Evolutionary conservation across 2,113 vertebrate species (phyloP), one percentile per base, ranked within the genome.

Genomic region (Sigmodon hispidus): DNA sequence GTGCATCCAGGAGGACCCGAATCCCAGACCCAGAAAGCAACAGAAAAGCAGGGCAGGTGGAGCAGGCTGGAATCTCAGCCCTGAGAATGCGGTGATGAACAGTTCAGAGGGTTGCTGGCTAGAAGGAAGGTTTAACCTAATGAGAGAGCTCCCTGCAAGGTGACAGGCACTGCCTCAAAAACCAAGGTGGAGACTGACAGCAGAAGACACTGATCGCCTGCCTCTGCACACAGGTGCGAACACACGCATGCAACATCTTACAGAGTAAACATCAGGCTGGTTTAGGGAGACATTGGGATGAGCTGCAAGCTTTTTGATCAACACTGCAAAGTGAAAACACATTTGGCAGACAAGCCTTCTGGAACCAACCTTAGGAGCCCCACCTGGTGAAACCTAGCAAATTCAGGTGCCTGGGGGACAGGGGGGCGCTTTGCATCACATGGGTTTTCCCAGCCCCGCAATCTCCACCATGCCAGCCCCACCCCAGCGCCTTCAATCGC

Each of bases 381-480:
- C 59, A 67, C 75, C 43, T 0, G 0, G 0, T 1, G 19, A 70
- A 26, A 48, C 3, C 2, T 11, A 26, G 34, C 19, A 26, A 9
- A 5, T 75, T 70, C 9, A 81, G 63, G 75, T 3, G 12, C 26
- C 55, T 40, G 26, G 19, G 36, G 77, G 50, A 3, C 17, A 3
- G 52, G 24, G 65, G 0, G 7, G 45, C 34, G 75, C 4, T 16
- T 13, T 55, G 29, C 3, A 4, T 65, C 29, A 43, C 8, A 11
- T 2, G 31, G 36, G 34, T 4, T 43, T 40, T 12, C 4, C 9
- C 2, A 5, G 24, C 17, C 31, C 15, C 2, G 59, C 21, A 1
- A 17, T 34, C n/a, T 70, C 48, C 34, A 26, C 2, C 67, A 9
- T 34, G 40, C 34, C 40, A 36, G 36, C 24, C 76, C 55, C 75